Evolutionary conservation across 2,113 vertebrate genomes (phyloP).

Genomic region (Baryphthengus martii): DNA sequence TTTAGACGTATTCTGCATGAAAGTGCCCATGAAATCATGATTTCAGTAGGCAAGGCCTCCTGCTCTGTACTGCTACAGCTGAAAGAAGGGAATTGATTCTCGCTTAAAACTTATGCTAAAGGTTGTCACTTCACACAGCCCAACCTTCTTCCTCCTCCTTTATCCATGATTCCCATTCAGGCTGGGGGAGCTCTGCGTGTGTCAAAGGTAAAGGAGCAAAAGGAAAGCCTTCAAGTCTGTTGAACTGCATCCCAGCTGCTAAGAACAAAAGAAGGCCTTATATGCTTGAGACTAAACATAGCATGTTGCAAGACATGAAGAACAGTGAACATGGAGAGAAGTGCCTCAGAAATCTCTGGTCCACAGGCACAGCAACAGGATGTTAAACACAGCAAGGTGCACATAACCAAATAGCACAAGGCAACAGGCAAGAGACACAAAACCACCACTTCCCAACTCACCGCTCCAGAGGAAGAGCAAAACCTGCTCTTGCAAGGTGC

Average conservation of each 20-base stretch:
- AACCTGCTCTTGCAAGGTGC: background rate
- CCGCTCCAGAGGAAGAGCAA: background rate
- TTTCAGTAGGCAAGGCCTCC: background rate
- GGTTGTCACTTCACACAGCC: background rate
- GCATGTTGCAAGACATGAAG: background rate
- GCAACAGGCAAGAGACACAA: background rate
- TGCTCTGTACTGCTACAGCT: background rate
- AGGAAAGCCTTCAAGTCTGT: background rate
- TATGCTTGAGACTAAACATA: background rate
- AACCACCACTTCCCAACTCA: background rate
- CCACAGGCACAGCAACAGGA: background rate
- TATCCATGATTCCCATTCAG: background rate
- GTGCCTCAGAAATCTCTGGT: background rate
- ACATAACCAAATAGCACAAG: background rate
- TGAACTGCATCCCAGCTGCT: background rate
- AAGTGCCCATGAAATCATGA: background rate
- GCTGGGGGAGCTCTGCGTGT: background rate
- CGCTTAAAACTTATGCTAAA: background rate
- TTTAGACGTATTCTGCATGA: background rate
- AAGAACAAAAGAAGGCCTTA: background rate
- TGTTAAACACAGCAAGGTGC: accelerated
- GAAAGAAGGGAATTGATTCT: background rate
- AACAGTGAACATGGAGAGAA: background rate
- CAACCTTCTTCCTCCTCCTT: background rate
- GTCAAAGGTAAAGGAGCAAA: background rate